Evolutionary conservation across 2,113 vertebrate genomes (phyloP).

Genomic region (Motacilla tschutschensis): DNA sequence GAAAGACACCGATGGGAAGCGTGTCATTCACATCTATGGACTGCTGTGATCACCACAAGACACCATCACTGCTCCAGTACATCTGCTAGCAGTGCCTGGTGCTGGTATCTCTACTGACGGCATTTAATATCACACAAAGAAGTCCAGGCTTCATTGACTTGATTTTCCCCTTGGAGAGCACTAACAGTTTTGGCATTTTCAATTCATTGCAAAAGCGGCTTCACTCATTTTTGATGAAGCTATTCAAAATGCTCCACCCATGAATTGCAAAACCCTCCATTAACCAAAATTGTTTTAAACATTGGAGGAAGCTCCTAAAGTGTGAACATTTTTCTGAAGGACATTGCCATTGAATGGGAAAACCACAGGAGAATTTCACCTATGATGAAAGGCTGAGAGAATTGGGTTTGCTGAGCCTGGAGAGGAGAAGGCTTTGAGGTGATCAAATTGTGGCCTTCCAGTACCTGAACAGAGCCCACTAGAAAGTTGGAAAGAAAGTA

Average conservation of each 20-base stretch:
- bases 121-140: background rate
- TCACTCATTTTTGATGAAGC: background rate
- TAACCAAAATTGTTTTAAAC: background rate
- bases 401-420: background rate
- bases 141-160: background rate
- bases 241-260: background rate
- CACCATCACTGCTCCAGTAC: background rate
- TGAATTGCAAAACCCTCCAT: background rate
- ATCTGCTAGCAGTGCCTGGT: background rate
- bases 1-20: background rate
- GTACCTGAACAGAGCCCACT: background rate
- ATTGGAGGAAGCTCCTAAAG: background rate
- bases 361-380: background rate
- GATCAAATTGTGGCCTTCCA: background rate
- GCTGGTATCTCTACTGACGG: background rate
- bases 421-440: background rate
- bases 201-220: background rate
- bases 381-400: background rate
- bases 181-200: background rate
- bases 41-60: background rate
- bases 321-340: background rate
- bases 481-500: background rate
- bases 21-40: fast-evolving
- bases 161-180: background rate
- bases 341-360: background rate